A percentile compares a stretch with the other conserved stretches of the same genome.
Evolutionary conservation across 2,888 invertebrate genomes (phyloP).

Genomic region (Apomyelois bistriatella): DNA sequence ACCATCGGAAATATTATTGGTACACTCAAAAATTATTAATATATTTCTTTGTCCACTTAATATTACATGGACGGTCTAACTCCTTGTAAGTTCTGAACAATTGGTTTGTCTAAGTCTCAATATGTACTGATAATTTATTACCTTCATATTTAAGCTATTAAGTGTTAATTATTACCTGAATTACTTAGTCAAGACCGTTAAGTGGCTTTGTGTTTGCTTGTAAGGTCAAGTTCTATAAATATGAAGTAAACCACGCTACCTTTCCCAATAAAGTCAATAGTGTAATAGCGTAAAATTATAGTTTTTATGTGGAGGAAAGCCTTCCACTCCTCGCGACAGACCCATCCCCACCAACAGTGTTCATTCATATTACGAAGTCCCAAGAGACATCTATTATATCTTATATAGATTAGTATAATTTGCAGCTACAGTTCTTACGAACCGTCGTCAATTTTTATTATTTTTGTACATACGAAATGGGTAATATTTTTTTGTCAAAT

Average conservation of each 20-base stretch:
- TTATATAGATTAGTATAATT: not conserved
- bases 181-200: not conserved
- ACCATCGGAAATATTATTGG: not conserved
- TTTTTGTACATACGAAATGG: slow-evolving; percentile 23
- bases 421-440: not conserved
- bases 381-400: not conserved
- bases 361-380: not conserved
- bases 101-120: not conserved
- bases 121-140: not conserved
- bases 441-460: slow-evolving; percentile 5
- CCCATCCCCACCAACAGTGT: not conserved
- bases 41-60: not conserved
- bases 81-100: not conserved
- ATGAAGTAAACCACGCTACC: not conserved
- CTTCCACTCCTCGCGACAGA: not conserved
- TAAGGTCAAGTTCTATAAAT: too few species aligned
- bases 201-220: too few species aligned
- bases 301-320: not conserved
- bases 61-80: not conserved
- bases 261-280: not conserved
- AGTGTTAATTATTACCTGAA: not conserved
- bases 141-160: not conserved
- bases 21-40: not conserved
- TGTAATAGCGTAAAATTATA: not conserved
- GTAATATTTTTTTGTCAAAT: slow-evolving; percentile 26